Evolutionary conservation across 2,797 vertebrate genomes (phyloP), one percentile per base, ranked within the genome.

Genomic region (Lateolabrax maculatus): DNA sequence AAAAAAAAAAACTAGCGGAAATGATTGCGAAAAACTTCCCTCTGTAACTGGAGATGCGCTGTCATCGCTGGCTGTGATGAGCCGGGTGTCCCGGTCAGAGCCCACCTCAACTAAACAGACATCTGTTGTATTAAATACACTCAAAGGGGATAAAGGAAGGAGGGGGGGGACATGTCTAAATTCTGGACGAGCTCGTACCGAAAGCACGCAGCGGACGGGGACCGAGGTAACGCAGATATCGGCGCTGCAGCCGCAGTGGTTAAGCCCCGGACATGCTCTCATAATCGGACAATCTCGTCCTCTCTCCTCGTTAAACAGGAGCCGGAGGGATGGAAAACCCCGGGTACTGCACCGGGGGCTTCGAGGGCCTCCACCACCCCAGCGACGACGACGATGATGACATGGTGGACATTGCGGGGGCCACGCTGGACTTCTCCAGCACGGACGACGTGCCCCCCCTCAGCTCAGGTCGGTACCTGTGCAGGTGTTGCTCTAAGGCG

Each of bases 341-440:
- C 39, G 95, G 95, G 0, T 97, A 94, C 87, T 84, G 89, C 4
- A 89, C 92, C n/a, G 95, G 93, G 5, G 95, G 96, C 90, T 95
- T 96, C 41, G 96, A 95, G 76, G 95, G 94, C 61, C 94, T 95
- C 46, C 94, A 90, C 53, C 87, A 31, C 53, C 56, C 84, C 64
- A 94, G 92, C 58, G 96, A 93, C 74, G 96, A 97, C 0, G 97
- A 99, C 73, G 97, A 99, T 74, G 98, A 99, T 25, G 94, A 94
- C 72, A 89, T 99, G 95, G 96, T 99, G 92, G 97, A 99, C 84
- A 97, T 99, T 0, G 94, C 95, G 0, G 97, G 95, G 21, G 95
- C 95, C n/a, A 94, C 96, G 3, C 86, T 97, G 88, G 97, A 98
- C 89, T 97, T 97, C 80, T 93, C 93, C 43, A 92, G 93, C 1